Evolutionary conservation across 1,140 invertebrate species (phyloP).

Genomic region (Sarcophaga bullata): DNA sequence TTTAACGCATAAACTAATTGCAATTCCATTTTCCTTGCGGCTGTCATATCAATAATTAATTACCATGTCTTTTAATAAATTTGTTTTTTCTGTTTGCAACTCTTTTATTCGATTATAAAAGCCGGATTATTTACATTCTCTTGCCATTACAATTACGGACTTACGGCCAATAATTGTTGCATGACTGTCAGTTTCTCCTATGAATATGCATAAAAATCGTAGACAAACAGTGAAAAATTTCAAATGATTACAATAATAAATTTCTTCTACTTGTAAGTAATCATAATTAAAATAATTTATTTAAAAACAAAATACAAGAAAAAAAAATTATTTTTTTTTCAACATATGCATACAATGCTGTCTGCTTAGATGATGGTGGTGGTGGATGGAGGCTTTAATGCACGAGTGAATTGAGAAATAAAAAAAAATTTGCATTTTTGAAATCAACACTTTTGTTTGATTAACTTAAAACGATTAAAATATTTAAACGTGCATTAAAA

Average conservation of each 20-base stretch:
- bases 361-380: not conserved
- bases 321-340: not conserved
- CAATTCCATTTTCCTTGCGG: too few relatives aligned
- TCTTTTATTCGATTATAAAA: not conserved
- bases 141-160: not conserved
- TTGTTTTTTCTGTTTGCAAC: too few relatives aligned
- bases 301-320: not conserved
- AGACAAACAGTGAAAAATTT: not conserved
- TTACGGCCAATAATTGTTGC: not conserved
- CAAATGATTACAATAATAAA: slow-evolving; percentile 9
- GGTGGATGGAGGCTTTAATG: too few relatives aligned
- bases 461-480: not conserved
- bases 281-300: slow-evolving; percentile 16
- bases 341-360: not conserved
- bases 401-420: not conserved
- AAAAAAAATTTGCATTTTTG: slow-evolving; percentile 10
- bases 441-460: slow-evolving; percentile 7
- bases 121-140: slow-evolving; percentile 12
- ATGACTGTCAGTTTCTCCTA: not conserved
- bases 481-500: not conserved
- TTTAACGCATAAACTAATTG: too few relatives aligned
- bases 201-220: not conserved
- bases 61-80: not conserved
- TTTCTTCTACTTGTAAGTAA: slow-evolving; percentile 2
- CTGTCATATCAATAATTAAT: not conserved